A percentile compares a stretch with the other conserved stretches of the same genome.
These are phyloP conservation scores for Polydesmus complanatus DNA, from an alignment of 2,888 invertebrate genomes.

Conservation along the genomic window DNA sequence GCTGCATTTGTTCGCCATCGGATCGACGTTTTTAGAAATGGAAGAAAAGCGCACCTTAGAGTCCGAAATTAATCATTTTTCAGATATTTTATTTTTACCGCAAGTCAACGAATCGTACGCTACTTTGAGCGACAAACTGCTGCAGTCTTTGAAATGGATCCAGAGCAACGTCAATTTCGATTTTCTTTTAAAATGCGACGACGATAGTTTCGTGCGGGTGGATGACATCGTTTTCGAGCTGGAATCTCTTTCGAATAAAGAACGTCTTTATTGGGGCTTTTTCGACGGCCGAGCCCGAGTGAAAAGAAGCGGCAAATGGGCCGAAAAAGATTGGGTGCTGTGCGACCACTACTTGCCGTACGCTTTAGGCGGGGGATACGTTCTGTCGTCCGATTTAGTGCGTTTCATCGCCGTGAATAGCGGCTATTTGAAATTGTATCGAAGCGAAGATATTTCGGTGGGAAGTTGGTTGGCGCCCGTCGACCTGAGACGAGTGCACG, in stretches of 20 bases:
- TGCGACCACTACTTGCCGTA: constrained; percentile 87
- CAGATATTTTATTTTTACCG: constrained; percentile 61
- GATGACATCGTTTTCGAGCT: constrained; percentile 57
- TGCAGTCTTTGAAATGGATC: constrained; percentile 47
- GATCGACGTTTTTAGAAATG: constrained; percentile 42
- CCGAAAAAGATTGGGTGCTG: constrained; percentile 72
- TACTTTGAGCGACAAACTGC: constrained; percentile 62
- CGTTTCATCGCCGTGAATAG: constrained; percentile 59
- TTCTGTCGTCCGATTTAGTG: constrained; percentile 67
- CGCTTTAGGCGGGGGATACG: constrained; percentile 88
- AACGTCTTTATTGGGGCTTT: constrained; percentile 83
- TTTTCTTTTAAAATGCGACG: constrained; percentile 84
- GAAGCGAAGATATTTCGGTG: constrained; percentile 86
- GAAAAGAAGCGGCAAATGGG: constrained; percentile 72
- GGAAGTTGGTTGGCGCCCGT: constrained; percentile 85
- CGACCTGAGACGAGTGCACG: constrained; percentile 70
- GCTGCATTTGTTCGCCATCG: constrained; percentile 56
- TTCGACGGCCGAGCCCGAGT: constrained; percentile 78
- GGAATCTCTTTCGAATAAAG: constrained; percentile 34
- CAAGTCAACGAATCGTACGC: constrained; percentile 60
- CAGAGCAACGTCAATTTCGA: constrained; percentile 41
- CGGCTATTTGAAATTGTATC: constrained; percentile 51
- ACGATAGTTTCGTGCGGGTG: constrained; percentile 78
- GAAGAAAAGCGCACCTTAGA: constrained; percentile 15
- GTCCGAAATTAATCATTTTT: constrained; percentile 16